Evolutionary conservation across 2,797 vertebrate genomes (phyloP), one percentile per base, ranked within the genome.

Genomic region (Anableps anableps): DNA sequence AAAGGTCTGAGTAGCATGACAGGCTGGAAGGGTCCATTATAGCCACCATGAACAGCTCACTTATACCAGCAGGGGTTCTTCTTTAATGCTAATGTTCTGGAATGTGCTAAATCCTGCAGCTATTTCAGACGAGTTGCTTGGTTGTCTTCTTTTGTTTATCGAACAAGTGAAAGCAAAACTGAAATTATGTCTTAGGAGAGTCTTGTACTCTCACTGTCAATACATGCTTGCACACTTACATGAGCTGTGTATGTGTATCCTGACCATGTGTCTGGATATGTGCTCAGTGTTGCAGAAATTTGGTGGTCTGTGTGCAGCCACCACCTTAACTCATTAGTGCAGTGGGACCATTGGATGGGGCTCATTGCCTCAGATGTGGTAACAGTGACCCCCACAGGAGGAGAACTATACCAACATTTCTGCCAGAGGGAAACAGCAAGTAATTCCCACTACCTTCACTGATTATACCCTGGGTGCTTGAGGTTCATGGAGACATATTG

Each of bases 321-420:
- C 85, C 87, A 85, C 86, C 79, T 88, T 85, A 88, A 92, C 58
- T 90, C 91, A 91, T 91, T 86, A 91, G 88, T 91, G 88, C 86
- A 88, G 86, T 73, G 83, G 88, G 85, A 87, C 81, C 78, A 26
- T 45, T 72, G 80, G 80, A 85, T 76, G 80, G 88, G 85, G 80
- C 88, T 85, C 86, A 72, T 72, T 80, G 73, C 76, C 68, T 94
- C 83, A 81, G 85, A 86, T 91, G 93, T 92, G 93, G 92, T 93
- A 95, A 96, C 93, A 96, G 95, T 95, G 96, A 96, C 96, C 94
- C 95, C 95, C 87, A 93, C 95, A 95, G 95, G 95, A 89, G 60
- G 83, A 91, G 78, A 85, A 80, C 85, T 60, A 77, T 43, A 87
- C 80, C 43, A 34, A 66, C 68, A 74, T 60, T 72, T 43, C 29